Conservation (phyloP, 2,797 vertebrate genomes). For the Helicolenus hilgendorfi region DNA sequence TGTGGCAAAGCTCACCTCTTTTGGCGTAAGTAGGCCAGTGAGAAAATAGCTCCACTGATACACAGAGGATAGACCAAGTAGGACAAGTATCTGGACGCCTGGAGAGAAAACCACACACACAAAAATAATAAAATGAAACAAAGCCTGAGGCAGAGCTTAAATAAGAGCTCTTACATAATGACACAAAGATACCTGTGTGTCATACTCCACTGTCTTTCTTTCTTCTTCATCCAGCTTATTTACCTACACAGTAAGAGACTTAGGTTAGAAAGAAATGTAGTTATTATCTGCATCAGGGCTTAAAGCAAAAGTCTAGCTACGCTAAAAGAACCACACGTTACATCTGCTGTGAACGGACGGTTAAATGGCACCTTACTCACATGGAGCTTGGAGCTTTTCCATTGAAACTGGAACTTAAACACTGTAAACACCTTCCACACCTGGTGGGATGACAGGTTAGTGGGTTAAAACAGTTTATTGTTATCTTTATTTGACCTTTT, state of each 20-base stretch:
- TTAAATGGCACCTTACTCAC: slow-evolving; percentile 52
- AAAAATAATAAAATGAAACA: neutral
- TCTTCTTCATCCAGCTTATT: slow-evolving; percentile 93
- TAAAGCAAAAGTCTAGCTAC: neutral
- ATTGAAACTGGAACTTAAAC: slow-evolving; percentile 91
- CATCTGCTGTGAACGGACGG: neutral
- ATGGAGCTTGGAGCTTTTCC: slow-evolving; percentile 83
- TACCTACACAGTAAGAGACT: slow-evolving; percentile 82
- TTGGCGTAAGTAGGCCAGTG: slow-evolving; percentile 94
- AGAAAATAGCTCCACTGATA: slow-evolving; percentile 95
- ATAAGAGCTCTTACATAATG: neutral
- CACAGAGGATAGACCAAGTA: slow-evolving; percentile 97
- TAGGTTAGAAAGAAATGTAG: neutral
- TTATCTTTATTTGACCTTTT: neutral
- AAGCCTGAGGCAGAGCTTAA: neutral
- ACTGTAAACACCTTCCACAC: slow-evolving; percentile 97
- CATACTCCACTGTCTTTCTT: slow-evolving; percentile 93
- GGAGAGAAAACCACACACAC: neutral
- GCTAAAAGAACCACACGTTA: neutral
- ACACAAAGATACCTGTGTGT: slow-evolving; percentile 91
- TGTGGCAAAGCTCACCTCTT: slow-evolving; percentile 91
- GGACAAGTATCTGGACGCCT: slow-evolving; percentile 97
- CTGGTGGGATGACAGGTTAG: slow-evolving; percentile 72
- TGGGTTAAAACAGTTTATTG: neutral
- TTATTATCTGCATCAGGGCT: neutral